These are phyloP conservation scores for Pedicia rivosa DNA, from an alignment of 2,888 invertebrate species.

Conservation along the genomic window DNA sequence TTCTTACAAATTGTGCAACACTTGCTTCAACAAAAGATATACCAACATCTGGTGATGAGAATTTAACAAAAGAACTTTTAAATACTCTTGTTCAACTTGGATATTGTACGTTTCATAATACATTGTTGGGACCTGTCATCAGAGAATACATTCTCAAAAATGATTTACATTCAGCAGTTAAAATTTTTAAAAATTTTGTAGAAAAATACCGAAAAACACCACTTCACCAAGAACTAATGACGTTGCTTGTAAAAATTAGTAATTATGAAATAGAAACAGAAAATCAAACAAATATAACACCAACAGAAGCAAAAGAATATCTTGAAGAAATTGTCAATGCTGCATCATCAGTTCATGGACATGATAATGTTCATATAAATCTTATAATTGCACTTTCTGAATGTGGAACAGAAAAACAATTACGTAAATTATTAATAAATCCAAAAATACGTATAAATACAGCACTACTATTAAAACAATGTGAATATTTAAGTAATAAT, in stretches of 20 bases:
- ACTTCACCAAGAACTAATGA: constrained; percentile 43
- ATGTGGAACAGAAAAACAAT: constrained; percentile 29
- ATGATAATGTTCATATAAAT: constrained; percentile 25
- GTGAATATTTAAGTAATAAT: constrained; percentile 29
- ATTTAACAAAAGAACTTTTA: constrained; percentile 33
- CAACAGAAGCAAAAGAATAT: constrained; percentile 24
- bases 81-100: constrained; percentile 33
- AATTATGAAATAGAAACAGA: constrained; percentile 16
- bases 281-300: constrained; percentile 14
- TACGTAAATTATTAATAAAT: constrained; percentile 34
- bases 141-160: constrained; percentile 40
- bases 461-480: constrained; percentile 35
- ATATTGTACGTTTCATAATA: constrained; percentile 40
- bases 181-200: constrained; percentile 35
- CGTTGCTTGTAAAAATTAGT: constrained; percentile 24
- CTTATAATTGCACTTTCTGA: constrained; percentile 33
- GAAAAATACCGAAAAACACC: constrained; percentile 42
- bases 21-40: constrained; percentile 20
- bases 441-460: constrained; percentile 37
- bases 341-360: constrained; percentile 29
- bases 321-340: constrained; percentile 24
- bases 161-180: constrained; percentile 32
- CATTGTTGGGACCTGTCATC: constrained; percentile 43
- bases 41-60: too few species aligned
- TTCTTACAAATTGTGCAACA: constrained; percentile 37